phyloP scores from a whole-genome alignment of 2,888 invertebrate genomes.

The Phalangium opilio region DNA sequence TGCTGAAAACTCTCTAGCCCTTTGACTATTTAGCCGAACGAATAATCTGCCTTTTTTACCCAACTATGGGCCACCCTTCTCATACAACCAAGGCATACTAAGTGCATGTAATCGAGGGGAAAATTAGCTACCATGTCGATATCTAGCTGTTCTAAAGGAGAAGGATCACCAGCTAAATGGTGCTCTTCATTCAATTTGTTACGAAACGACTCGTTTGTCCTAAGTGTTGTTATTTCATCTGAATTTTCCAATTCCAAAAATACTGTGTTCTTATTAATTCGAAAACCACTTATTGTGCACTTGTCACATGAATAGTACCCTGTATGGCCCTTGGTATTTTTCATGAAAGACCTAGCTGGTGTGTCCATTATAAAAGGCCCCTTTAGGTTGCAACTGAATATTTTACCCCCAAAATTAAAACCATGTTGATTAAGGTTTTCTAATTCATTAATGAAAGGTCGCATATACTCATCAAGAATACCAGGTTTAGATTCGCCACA shows the following conservation, averaged over 20 bases:
- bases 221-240: neutral
- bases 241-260: neutral
- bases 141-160: neutral
- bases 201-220: constrained; percentile 17
- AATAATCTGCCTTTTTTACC: constrained; percentile 2
- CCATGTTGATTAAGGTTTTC: neutral
- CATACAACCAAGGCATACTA: constrained; percentile 6
- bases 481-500: neutral
- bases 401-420: neutral
- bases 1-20: neutral
- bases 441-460: neutral
- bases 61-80: constrained; percentile 1
- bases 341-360: constrained; percentile 3
- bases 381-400: too few relatives aligned
- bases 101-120: constrained; percentile 8
- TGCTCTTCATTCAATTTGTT: constrained; percentile 17
- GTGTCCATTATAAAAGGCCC: neutral
- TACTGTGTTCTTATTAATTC: neutral
- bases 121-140: constrained; percentile 6
- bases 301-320: constrained; percentile 6
- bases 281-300: constrained; percentile 3
- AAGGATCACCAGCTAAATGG: constrained; percentile 12
- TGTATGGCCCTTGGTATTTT: neutral
- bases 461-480: neutral
- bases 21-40: neutral